These are phyloP conservation scores for Schizopygopsis pylzovi DNA, from an alignment of 2,797 vertebrate species.

Conservation along the genomic window DNA sequence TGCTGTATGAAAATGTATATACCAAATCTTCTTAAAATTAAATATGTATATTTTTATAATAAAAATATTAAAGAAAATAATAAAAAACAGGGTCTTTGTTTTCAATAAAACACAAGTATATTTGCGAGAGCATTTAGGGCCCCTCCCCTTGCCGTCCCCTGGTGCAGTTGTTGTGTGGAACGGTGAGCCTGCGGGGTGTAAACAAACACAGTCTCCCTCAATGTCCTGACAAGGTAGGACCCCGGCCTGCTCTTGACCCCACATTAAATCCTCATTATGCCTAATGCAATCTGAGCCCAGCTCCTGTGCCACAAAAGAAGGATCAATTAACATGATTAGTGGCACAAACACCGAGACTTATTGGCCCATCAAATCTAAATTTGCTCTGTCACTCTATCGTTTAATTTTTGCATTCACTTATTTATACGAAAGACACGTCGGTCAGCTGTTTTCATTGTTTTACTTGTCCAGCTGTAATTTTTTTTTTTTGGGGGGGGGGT, in stretches of 20 bases:
- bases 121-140: background rate
- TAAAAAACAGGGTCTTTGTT: background rate
- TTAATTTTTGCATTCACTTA: background rate
- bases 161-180: slow-evolving; percentile 38
- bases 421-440: background rate
- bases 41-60: background rate
- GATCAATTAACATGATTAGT: slow-evolving; percentile 66
- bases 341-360: slow-evolving; percentile 51
- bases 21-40: background rate
- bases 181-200: slow-evolving; percentile 49
- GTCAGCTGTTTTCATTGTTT: slow-evolving; percentile 1
- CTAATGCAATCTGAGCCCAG: slow-evolving; percentile 64
- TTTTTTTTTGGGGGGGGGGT: background rate
- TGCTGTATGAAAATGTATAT: background rate
- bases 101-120: background rate
- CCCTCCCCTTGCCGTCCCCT: slow-evolving; percentile 13
- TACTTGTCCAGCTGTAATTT: background rate
- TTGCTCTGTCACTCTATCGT: slow-evolving; percentile 27
- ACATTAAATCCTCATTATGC: slow-evolving; percentile 67
- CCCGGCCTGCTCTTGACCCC: slow-evolving; percentile 61
- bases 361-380: slow-evolving; percentile 55
- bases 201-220: slow-evolving; percentile 60
- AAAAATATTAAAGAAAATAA: background rate
- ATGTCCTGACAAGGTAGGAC: slow-evolving; percentile 55
- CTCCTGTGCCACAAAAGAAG: slow-evolving; percentile 57